These are phyloP conservation scores for Grantiella picta DNA, from an alignment of 2,113 vertebrate genomes.

Conservation along the genomic window DNA sequence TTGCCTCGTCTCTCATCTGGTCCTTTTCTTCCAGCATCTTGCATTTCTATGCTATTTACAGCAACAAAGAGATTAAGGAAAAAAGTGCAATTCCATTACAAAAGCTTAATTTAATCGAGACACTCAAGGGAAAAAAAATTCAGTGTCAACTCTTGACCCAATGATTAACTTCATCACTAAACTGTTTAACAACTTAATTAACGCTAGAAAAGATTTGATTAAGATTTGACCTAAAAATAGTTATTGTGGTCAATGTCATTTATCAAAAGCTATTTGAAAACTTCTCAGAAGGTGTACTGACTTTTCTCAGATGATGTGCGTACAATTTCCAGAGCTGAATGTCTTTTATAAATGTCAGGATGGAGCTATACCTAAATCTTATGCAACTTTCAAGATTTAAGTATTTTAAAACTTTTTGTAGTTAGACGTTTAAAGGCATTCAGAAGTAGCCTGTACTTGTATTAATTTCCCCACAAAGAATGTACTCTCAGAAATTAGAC, in stretches of 20 bases:
- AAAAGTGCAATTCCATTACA: background rate
- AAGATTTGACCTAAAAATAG: background rate
- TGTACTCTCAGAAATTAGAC: background rate
- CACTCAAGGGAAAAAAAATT: background rate
- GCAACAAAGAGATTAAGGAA: background rate
- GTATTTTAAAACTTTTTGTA: background rate
- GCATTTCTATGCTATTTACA: conserved; percentile 18
- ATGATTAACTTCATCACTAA: background rate
- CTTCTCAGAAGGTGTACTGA: background rate
- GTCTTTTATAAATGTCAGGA: background rate
- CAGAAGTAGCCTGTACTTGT: background rate
- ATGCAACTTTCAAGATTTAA: background rate
- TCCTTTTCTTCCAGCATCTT: background rate
- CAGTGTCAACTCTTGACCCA: background rate
- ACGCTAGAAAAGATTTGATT: background rate
- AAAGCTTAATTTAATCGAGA: background rate
- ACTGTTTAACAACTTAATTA: background rate
- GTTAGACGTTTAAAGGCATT: background rate
- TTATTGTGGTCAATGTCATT: background rate
- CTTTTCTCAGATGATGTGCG: background rate
- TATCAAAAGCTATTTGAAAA: background rate
- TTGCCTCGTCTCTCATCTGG: background rate
- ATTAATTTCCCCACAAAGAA: background rate
- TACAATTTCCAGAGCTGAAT: background rate
- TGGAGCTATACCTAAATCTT: background rate